Evolutionary conservation across 1,140 invertebrate genomes (phyloP), one percentile per base, ranked within the genome.

Genomic region (Drosophila littoralis): DNA sequence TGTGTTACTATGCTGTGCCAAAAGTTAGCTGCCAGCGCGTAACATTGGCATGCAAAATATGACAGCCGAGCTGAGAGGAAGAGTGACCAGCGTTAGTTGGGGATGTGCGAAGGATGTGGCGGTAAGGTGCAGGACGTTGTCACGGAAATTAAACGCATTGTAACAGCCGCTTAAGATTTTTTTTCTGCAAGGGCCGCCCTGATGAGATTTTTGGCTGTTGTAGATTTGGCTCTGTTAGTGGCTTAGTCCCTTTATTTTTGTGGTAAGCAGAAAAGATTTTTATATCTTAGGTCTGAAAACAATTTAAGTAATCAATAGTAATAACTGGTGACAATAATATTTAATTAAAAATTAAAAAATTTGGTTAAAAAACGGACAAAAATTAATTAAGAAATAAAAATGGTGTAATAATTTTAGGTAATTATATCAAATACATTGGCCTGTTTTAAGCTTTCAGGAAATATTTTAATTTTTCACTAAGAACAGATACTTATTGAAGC

Each of bases 71-170:
- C 48, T 32, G n/a, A 73, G 61, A 28, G 22, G 22, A 28, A 60
- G 58, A 69, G 72, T 61, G 74, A 61, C 71, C 72, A 75, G 48
- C 67, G 28, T 13, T 1, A 1, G 40, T n/a, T 51, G 2, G 35
- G 17, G 0, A 32, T 10, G 45, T 42, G 10, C 55, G 66, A 64
- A 77, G 77, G 69, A 80, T 85, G 58, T 77, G 4, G 67, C 40
- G 78, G 66, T 51, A 28, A 64, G 72, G 35, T 72, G 38, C 63
- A 55, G 82, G 75, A 79, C 79, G 75, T 76, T 82, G 79, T 88
- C 61, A 70, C 78, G 82, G 82, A 86, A 86, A 86, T 86, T 86
- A 86, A 88, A 82, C 72, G 69, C 84, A 88, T 71, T 77, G 66
- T 73, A 77, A 77, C 50, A 64, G 50, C 40, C 72, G 65, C 60